Conservation (phyloP, 2,888 invertebrate genomes). For the Epicampocera succincta region DNA sequence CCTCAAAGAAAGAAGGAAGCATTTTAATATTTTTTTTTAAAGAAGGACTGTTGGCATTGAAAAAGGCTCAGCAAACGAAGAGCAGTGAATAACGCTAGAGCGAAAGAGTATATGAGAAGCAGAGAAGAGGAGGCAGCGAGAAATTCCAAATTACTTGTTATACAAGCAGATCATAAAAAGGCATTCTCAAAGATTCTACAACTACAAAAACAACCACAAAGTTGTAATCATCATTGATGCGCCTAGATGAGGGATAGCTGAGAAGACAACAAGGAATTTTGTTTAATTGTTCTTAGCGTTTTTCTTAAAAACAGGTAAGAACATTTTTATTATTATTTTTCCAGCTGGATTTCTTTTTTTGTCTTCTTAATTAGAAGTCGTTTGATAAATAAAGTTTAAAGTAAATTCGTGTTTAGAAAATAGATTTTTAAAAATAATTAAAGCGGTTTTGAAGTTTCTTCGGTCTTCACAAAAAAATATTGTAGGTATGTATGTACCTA, state of each 20-base stretch:
- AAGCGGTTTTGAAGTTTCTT: too few species aligned
- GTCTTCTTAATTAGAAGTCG: too few species aligned
- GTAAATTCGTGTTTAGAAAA: too few species aligned
- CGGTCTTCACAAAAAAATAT: too few species aligned
- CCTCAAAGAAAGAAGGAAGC: conserved; percentile 26
- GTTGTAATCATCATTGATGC: conserved; percentile 41
- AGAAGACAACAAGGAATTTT: conserved; percentile 45
- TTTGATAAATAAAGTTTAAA: too few species aligned
- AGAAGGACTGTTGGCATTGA: conserved; percentile 56
- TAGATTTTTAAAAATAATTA: too few species aligned
- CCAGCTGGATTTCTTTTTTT: not conserved
- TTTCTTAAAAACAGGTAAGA: conserved; percentile 45
- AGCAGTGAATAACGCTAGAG: conserved; percentile 24
- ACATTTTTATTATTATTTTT: not conserved
- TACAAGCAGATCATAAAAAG: conserved; percentile 63
- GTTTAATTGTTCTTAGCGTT: conserved; percentile 22
- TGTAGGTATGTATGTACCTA: too few species aligned
- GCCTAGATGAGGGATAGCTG: conserved; percentile 46
- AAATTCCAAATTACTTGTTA: conserved; percentile 68
- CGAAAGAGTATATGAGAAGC: conserved; percentile 38
- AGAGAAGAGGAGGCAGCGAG: conserved; percentile 37
- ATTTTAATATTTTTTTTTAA: conserved; percentile 23
- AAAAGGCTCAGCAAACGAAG: conserved; percentile 37
- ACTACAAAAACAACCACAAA: conserved; percentile 30
- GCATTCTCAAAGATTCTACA: conserved; percentile 57